These are phyloP conservation scores for Girardinus metallicus DNA, from an alignment of 2,797 vertebrate species.

Conservation along the genomic window DNA sequence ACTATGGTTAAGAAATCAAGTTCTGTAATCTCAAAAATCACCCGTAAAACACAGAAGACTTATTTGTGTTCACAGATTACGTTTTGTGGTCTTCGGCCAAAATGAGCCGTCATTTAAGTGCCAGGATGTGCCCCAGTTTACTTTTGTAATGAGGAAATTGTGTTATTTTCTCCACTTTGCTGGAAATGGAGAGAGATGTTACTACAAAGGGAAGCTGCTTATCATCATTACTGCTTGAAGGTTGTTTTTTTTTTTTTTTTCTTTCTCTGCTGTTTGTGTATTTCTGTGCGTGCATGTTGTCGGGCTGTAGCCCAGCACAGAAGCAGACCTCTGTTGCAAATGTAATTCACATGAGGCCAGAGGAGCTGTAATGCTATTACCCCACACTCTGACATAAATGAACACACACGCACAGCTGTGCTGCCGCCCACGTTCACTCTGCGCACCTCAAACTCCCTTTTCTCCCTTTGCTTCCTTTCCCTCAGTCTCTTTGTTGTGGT, in stretches of 20 bases:
- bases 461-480: conserved; percentile 32
- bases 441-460: conserved; percentile 31
- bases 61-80: neutral
- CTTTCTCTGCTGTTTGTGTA: conserved; percentile 5
- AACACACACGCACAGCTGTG: conserved; percentile 57
- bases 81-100: neutral
- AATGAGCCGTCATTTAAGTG: neutral
- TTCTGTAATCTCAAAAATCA: neutral
- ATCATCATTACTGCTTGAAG: conserved; percentile 35
- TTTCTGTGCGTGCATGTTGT: conserved; percentile 22
- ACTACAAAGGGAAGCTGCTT: conserved; percentile 27
- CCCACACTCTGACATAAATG: conserved; percentile 43
- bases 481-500: conserved; percentile 30
- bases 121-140: neutral
- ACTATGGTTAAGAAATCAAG: neutral
- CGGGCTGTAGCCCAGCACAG: conserved; percentile 68
- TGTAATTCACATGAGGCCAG: conserved; percentile 75
- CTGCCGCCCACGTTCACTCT: conserved; percentile 55
- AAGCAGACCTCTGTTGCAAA: conserved; percentile 75
- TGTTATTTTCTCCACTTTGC: conserved; percentile 6
- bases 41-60: neutral
- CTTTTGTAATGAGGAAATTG: conserved; percentile 10
- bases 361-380: conserved; percentile 75
- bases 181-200: conserved; percentile 26
- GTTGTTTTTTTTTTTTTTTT: conserved; percentile 24